Percentiles rank a stretch among this genome's conserved stretches.
Conservation (phyloP, 2,888 invertebrate species). For the Sarcophaga caerulescens region DNA sequence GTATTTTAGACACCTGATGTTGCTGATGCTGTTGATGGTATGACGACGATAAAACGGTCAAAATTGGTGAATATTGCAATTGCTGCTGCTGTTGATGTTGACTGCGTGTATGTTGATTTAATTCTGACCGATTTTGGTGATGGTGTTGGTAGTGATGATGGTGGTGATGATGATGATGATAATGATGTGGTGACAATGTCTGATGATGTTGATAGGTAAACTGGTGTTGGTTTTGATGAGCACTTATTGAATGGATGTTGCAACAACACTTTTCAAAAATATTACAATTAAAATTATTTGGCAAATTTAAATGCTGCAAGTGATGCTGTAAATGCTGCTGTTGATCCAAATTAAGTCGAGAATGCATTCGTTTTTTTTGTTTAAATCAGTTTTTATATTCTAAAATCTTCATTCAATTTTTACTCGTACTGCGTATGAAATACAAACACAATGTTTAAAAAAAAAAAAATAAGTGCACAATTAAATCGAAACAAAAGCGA, state of each 20-base stretch:
- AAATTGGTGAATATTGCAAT: slow-evolving; percentile 58
- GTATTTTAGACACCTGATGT: slow-evolving; percentile 12
- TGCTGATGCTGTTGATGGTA: slow-evolving; percentile 61
- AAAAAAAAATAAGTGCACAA: not conserved
- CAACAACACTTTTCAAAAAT: slow-evolving; percentile 78
- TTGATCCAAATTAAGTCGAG: slow-evolving; percentile 76
- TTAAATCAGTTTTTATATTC: slow-evolving; percentile 14
- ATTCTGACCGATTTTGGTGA: slow-evolving; percentile 73
- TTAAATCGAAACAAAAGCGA: slow-evolving; percentile 38
- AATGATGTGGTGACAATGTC: slow-evolving; percentile 66
- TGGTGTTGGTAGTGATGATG: slow-evolving; percentile 47
- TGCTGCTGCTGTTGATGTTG: slow-evolving; percentile 44
- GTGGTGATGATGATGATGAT: slow-evolving; percentile 64
- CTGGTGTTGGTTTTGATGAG: slow-evolving; percentile 67
- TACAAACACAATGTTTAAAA: not conserved
- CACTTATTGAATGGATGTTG: slow-evolving; percentile 70
- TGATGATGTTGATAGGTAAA: slow-evolving; percentile 62
- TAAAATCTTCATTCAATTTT: slow-evolving; percentile 21
- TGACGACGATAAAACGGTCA: slow-evolving; percentile 46
- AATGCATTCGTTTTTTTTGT: slow-evolving; percentile 77
- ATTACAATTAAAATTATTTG: slow-evolving; percentile 69
- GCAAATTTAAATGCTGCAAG: slow-evolving; percentile 71
- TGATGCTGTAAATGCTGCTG: slow-evolving; percentile 75
- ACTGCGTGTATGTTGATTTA: slow-evolving; percentile 19
- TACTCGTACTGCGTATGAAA: not conserved